Percentiles rank a stretch among this genome's conserved stretches.
phyloP scores from a whole-genome alignment of 2,888 invertebrate genomes.

The Strigamia maritima region DNA sequence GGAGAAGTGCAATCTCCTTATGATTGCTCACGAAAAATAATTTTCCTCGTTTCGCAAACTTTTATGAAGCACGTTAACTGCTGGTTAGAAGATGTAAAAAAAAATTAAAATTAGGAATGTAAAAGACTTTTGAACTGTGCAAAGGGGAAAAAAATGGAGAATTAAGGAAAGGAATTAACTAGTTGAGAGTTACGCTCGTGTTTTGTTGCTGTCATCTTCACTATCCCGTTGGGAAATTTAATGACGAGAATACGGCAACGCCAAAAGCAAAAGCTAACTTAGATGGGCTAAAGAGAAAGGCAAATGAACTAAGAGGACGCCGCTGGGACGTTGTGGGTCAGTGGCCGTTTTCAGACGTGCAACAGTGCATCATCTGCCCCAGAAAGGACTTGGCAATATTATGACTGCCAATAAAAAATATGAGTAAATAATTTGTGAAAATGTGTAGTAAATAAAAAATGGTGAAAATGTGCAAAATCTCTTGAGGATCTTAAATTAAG shows the following conservation, averaged over 20 bases:
- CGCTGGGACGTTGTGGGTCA: slow-evolving; percentile 22
- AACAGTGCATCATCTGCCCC: slow-evolving; percentile 5
- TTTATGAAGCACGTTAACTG: slow-evolving; percentile 6
- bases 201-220: slow-evolving; percentile 13
- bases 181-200: background rate
- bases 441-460: background rate
- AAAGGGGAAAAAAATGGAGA: background rate
- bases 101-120: background rate
- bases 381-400: background rate
- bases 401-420: background rate
- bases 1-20: slow-evolving; percentile 6
- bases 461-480: background rate
- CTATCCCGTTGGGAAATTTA: slow-evolving; percentile 7
- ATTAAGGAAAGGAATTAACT: background rate
- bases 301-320: slow-evolving; percentile 2
- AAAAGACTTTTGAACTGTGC: background rate
- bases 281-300: slow-evolving; percentile 6
- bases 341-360: slow-evolving; percentile 12
- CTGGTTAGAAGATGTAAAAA: background rate
- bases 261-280: background rate
- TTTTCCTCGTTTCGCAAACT: background rate
- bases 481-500: background rate
- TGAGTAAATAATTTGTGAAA: background rate
- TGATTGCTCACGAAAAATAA: slow-evolving; percentile 3
- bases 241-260: slow-evolving; percentile 10